Conservation (phyloP, 2,797 vertebrate genomes). For the Tympanoctomys barrerae region DNA sequence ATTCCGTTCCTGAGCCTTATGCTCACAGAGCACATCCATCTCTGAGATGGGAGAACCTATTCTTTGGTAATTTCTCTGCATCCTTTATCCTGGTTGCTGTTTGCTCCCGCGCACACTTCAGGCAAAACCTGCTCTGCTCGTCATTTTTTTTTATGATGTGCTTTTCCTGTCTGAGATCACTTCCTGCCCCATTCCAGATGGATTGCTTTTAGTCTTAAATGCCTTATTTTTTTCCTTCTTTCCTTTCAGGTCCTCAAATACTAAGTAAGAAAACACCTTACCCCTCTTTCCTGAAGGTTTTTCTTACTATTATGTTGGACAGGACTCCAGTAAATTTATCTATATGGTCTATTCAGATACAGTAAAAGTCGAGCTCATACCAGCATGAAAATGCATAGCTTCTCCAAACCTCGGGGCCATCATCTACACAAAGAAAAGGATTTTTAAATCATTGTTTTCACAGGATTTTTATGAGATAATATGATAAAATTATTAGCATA, state of each 20-base stretch:
- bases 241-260: not conserved
- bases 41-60: not conserved
- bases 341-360: not conserved
- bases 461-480: not conserved
- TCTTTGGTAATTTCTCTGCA: not conserved
- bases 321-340: not conserved
- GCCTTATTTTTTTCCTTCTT: not conserved
- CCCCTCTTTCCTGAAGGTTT: not conserved
- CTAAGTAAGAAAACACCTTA: not conserved
- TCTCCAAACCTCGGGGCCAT: not conserved
- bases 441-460: not conserved
- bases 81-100: not conserved
- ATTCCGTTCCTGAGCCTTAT: not conserved
- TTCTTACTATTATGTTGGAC: not conserved
- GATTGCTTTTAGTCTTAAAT: not conserved
- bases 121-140: not conserved
- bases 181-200: not conserved
- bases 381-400: not conserved
- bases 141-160: not conserved
- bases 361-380: not conserved
- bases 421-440: not conserved
- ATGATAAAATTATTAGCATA: not conserved
- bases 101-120: not conserved
- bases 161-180: not conserved
- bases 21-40: not conserved